Percentiles rank a stretch among this genome's conserved stretches.
Evolutionary conservation across 2,888 invertebrate genomes (phyloP).

Genomic region (Lucinisca nassula): DNA sequence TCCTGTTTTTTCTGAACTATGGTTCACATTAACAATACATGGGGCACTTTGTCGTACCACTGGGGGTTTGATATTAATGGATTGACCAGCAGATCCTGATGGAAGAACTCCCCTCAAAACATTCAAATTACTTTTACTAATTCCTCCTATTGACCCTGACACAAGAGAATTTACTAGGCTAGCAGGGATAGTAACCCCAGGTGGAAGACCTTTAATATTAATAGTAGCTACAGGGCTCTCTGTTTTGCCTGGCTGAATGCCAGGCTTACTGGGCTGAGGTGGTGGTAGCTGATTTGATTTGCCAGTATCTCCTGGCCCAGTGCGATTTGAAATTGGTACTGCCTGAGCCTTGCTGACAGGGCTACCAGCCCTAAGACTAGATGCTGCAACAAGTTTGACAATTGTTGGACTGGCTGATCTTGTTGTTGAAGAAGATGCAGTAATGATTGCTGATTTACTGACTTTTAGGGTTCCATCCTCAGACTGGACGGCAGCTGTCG

Average conservation of each 20-base stretch:
- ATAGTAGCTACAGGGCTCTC: slow-evolving; percentile 67
- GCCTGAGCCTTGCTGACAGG: slow-evolving; percentile 8
- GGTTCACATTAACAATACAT: too few relatives aligned
- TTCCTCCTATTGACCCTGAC: slow-evolving; percentile 64
- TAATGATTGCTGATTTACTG: not conserved
- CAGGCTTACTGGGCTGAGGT: not conserved
- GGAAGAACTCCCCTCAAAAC: slow-evolving; percentile 32
- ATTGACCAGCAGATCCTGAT: not conserved
- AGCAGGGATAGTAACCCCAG: slow-evolving; percentile 64
- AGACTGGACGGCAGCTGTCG: slow-evolving; percentile 23
- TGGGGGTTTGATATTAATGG: not conserved
- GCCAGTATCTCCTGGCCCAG: not conserved
- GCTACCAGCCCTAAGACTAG: slow-evolving; percentile 52
- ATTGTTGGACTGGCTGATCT: slow-evolving; percentile 59
- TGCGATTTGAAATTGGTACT: not conserved
- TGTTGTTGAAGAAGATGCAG: slow-evolving; percentile 43
- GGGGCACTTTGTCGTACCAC: too few relatives aligned
- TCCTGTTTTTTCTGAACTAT: too few relatives aligned
- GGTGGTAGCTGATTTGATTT: not conserved
- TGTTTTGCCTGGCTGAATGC: not conserved
- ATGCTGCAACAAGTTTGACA: slow-evolving; percentile 59
- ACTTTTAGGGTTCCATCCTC: not conserved
- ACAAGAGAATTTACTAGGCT: slow-evolving; percentile 69
- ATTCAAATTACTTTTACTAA: slow-evolving; percentile 39
- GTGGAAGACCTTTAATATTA: slow-evolving; percentile 68